Evolutionary conservation across 2,888 invertebrate genomes (phyloP), one percentile per base, ranked within the genome.

Genomic region (Herminia tarsipennalis): DNA sequence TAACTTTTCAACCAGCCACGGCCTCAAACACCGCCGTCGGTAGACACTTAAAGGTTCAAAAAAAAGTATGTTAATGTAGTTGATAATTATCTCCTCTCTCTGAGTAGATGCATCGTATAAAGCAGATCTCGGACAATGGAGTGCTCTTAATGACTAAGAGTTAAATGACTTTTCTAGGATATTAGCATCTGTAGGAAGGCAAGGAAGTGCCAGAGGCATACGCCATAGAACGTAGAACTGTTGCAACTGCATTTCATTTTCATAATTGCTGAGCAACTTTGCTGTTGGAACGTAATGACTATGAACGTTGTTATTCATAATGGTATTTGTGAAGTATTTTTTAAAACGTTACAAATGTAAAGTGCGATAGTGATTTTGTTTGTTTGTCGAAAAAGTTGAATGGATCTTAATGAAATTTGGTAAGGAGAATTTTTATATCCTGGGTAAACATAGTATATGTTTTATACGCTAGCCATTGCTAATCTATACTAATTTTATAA

Each of bases 101-200:
- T n/a, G n/a, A n/a, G n/a, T n/a, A n/a, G n/a, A n/a, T n/a, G n/a
- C n/a, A 14, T 30, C 16, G 5, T 24, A 24, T 35, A 13, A 18
- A 4, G 2, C 24, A 10, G 10, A 24, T 5, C 20, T 21, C 30
- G 27, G 34, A 44, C 50, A 53, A 40, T 53, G 38, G 41, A 56
- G 44, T 34, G 30, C 33, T 39, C 40, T 39, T 59, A 64, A 64
- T 64, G 53, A 56, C 42, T 41, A 40, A 5, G 20, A 52, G 44
- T 48, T 35, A 49, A 69, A 64, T 61, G 39, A 53, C 46, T 66
- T 59, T 49, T 35, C 41, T 50, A 36, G 29, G 24, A 44, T 41
- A 34, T 43, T 37, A 43, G 42, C 50, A 54, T 61, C 55, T 37
- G 41, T 50, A 48, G 35, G 28, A 50, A 3, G 22, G 20, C 28